Conservation (phyloP, 2,888 invertebrate species). For the Calliphora vomitoria region DNA sequence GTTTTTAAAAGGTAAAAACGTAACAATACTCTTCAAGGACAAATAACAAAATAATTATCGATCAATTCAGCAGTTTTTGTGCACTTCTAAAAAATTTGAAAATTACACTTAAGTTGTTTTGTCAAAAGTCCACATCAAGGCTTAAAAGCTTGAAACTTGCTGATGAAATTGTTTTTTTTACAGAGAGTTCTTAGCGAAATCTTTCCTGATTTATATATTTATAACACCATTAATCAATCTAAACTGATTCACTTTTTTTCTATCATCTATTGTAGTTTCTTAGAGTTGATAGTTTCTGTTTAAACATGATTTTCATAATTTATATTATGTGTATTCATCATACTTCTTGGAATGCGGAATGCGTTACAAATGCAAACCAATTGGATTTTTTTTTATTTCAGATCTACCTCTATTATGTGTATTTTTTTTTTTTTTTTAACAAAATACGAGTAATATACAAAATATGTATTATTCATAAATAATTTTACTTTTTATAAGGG, state of each 20-base stretch:
- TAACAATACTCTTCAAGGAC: no score
- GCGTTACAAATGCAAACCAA: constrained; percentile 68
- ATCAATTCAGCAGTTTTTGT: no score
- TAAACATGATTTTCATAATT: constrained; percentile 20
- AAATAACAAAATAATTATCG: no score
- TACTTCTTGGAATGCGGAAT: constrained; percentile 65
- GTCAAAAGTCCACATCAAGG: no score
- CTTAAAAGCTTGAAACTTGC: no score
- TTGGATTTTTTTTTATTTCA: constrained; percentile 35
- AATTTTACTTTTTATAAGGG: constrained; percentile 56
- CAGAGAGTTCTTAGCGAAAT: no score
- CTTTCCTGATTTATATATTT: no score
- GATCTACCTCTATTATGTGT: background rate
- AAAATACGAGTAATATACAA: constrained; percentile 28
- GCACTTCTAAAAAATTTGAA: no score
- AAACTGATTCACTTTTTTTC: constrained; percentile 50
- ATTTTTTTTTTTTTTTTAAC: background rate
- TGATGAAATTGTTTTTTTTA: no score
- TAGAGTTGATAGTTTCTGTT: background rate
- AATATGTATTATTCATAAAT: constrained; percentile 42
- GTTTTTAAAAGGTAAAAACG: no score
- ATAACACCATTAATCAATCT: constrained; percentile 61
- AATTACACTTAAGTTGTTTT: no score
- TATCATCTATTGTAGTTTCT: background rate
- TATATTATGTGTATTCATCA: constrained; percentile 15